A percentile compares a stretch with the other conserved stretches of the same genome.
Evolutionary conservation across 2,113 vertebrate species (phyloP).

Genomic region (Tylochromis polylepis): DNA sequence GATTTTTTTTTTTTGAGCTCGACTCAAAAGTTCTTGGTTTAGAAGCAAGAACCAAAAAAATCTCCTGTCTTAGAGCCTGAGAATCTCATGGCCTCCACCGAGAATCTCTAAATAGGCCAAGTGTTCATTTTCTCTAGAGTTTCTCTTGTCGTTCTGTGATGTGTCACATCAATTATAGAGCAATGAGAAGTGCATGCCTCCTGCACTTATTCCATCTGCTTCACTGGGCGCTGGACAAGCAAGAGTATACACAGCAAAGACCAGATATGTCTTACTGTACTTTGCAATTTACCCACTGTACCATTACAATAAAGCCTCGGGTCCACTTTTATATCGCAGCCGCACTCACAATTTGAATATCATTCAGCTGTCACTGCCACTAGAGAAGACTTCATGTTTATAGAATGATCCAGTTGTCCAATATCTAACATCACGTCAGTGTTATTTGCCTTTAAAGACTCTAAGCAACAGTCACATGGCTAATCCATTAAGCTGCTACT

Average conservation of each 20-base stretch:
- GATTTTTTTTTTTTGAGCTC: background rate
- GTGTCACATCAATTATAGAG: conserved; percentile 69
- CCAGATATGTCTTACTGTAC: background rate
- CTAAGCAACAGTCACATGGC: background rate
- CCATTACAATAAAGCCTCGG: background rate
- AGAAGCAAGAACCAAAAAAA: background rate
- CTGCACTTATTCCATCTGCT: conserved; percentile 51
- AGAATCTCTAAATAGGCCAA: conserved; percentile 66
- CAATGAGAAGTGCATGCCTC: conserved; percentile 53
- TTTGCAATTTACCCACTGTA: background rate
- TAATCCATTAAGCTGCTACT: background rate
- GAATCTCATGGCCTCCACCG: conserved; percentile 38
- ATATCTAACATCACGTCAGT: background rate
- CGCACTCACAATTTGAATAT: background rate
- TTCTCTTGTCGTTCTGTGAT: conserved; percentile 42
- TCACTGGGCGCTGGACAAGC: conserved; percentile 16
- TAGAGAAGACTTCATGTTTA: background rate
- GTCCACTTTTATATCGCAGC: background rate
- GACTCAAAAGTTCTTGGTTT: background rate
- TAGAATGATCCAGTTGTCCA: background rate
- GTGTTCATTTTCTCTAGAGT: conserved; percentile 57
- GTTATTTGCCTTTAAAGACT: background rate
- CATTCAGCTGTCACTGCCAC: background rate
- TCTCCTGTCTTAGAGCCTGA: background rate
- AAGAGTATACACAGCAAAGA: background rate